These are phyloP conservation scores for Zosterops lateralis DNA, from an alignment of 2,113 vertebrate genomes.

Conservation along the genomic window DNA sequence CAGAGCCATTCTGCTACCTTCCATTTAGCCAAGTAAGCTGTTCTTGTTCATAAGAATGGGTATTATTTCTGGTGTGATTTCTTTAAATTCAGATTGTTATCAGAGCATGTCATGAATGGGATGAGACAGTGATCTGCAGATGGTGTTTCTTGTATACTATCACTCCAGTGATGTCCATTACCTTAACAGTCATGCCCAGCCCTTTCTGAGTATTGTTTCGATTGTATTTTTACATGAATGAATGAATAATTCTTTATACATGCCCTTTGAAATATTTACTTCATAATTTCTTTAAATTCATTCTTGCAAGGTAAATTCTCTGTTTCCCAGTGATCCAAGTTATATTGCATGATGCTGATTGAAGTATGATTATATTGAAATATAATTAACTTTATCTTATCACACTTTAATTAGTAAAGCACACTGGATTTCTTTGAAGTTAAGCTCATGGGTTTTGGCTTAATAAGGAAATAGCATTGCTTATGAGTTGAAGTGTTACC, in stretches of 20 bases:
- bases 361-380: background rate
- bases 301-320: background rate
- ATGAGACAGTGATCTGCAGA: background rate
- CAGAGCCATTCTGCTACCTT: background rate
- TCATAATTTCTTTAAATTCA: background rate
- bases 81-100: background rate
- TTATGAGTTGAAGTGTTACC: background rate
- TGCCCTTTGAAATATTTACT: background rate
- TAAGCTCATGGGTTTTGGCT: background rate
- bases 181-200: background rate
- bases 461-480: background rate
- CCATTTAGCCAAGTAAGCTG: background rate
- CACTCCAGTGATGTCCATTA: background rate
- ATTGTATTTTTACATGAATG: background rate
- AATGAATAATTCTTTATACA: background rate
- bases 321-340: background rate
- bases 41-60: background rate
- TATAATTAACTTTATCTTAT: background rate
- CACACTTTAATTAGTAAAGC: conserved; percentile 4
- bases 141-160: background rate
- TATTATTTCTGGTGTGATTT: background rate
- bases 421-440: background rate
- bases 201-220: background rate
- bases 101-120: background rate
- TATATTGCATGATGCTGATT: background rate